A percentile compares a stretch with the other conserved stretches of the same genome.
These are phyloP conservation scores for Leptosomus discolor DNA, from an alignment of 2,113 vertebrate species.

Conservation along the genomic window DNA sequence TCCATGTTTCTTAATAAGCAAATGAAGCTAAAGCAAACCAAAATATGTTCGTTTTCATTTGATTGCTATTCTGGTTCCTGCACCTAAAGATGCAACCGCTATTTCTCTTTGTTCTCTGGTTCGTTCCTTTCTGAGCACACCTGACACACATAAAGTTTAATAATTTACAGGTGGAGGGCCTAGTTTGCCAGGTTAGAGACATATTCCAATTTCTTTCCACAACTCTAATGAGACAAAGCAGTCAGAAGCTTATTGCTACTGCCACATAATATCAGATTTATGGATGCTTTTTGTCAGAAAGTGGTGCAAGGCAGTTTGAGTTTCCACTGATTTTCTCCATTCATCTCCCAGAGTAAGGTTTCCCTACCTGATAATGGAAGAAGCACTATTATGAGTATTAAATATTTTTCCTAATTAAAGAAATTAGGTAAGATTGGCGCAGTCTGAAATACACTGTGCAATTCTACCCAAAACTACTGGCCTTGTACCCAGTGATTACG, in stretches of 20 bases:
- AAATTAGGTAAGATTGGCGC: not conserved
- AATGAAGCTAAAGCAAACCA: not conserved
- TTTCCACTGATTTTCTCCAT: constrained; percentile 11
- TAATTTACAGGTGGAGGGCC: constrained; percentile 36
- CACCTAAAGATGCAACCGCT: not conserved
- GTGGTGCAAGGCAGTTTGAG: not conserved
- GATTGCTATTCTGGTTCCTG: not conserved
- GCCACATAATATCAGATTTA: constrained; percentile 49
- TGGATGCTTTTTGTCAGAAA: constrained; percentile 23
- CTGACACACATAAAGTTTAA: constrained; percentile 34
- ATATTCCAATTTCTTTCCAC: constrained; percentile 44
- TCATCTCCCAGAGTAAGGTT: not conserved
- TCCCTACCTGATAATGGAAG: not conserved
- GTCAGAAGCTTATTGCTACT: constrained; percentile 38
- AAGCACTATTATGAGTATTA: not conserved
- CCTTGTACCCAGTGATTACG: not conserved
- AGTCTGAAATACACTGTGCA: not conserved
- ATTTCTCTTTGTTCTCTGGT: not conserved
- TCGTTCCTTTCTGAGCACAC: constrained; percentile 3
- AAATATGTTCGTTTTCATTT: not conserved
- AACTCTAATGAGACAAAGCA: constrained; percentile 47
- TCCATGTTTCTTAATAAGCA: not conserved
- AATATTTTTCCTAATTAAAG: not conserved
- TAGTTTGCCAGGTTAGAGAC: constrained; percentile 24
- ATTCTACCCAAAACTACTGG: not conserved